phyloP scores from a whole-genome alignment of 2,797 vertebrate genomes.

The Xenopus petersii region DNA sequence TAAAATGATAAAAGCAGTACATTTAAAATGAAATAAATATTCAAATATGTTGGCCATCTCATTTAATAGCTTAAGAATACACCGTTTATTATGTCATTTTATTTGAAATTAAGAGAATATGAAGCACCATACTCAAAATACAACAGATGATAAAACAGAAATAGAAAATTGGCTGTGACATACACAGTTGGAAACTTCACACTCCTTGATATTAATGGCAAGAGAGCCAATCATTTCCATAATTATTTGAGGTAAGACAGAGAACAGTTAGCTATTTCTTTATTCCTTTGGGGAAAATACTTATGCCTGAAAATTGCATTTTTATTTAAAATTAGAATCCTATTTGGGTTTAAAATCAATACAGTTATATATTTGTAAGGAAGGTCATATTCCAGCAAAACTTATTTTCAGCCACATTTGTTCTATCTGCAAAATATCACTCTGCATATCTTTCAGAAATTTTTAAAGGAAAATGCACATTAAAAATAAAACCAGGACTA shows the following conservation, averaged over 20 bases:
- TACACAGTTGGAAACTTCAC: conserved; percentile 21
- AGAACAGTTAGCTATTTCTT: conserved; percentile 8
- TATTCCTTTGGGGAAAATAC: conserved; percentile 12
- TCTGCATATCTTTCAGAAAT: too few relatives aligned
- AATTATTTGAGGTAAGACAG: conserved; percentile 15
- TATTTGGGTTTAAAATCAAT: conserved; percentile 13
- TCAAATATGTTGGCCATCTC: too few relatives aligned
- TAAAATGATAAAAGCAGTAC: too few relatives aligned
- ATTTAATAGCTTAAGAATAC: too few relatives aligned
- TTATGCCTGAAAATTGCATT: background rate
- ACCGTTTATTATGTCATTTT: background rate
- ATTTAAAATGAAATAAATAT: too few relatives aligned
- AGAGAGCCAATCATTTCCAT: background rate
- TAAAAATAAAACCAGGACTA: too few relatives aligned
- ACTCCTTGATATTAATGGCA: conserved; percentile 26
- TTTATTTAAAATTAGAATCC: conserved; percentile 8
- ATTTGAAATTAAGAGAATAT: conserved; percentile 1
- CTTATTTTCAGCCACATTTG: too few relatives aligned
- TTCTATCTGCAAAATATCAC: too few relatives aligned
- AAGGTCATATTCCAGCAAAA: too few relatives aligned
- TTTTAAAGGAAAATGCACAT: too few relatives aligned
- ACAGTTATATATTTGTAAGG: background rate
- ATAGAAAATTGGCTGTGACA: conserved; percentile 16
- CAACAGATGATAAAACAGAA: conserved; percentile 33
- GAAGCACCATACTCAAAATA: conserved; percentile 9